These are phyloP conservation scores for Rhinichthys osculus DNA, from an alignment of 2,797 vertebrate species.

Conservation along the genomic window DNA sequence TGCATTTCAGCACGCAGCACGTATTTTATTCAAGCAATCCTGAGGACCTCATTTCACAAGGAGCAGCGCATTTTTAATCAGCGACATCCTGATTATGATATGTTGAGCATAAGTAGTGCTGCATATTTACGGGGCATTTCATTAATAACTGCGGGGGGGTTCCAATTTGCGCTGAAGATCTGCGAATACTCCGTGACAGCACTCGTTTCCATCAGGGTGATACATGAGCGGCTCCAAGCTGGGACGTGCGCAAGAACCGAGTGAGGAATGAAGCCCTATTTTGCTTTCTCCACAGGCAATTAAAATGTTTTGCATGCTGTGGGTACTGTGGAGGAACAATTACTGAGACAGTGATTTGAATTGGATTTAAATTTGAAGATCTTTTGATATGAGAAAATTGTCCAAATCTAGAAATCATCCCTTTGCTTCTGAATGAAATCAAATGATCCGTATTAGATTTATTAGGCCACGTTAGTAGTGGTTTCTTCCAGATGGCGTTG, in stretches of 20 bases:
- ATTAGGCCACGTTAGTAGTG: conserved; percentile 23
- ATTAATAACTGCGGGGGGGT: conserved; percentile 65
- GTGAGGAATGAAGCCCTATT: conserved; percentile 35
- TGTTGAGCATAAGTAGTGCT: conserved; percentile 64
- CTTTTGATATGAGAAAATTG: conserved; percentile 42
- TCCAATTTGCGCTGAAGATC: conserved; percentile 58
- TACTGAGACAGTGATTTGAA: conserved; percentile 49
- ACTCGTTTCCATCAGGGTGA: conserved; percentile 64
- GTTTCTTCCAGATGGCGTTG: conserved; percentile 32
- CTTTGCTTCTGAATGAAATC: conserved; percentile 36
- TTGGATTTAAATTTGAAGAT: conserved; percentile 43
- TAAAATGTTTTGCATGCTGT: conserved; percentile 46
- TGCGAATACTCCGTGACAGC: conserved; percentile 59
- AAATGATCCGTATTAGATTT: conserved; percentile 40
- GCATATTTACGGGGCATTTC: conserved; percentile 67
- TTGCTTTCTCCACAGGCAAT: conserved; percentile 48
- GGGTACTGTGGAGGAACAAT: conserved; percentile 44
- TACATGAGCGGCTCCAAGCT: conserved; percentile 60
- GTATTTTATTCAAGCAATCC: conserved; percentile 63
- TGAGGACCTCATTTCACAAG: conserved; percentile 66
- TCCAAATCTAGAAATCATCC: conserved; percentile 27
- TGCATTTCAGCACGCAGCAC: conserved; percentile 65
- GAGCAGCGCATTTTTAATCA: conserved; percentile 70
- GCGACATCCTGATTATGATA: conserved; percentile 73
- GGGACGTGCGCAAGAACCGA: conserved; percentile 47